Conservation (phyloP, 92 coral and sea anemone species). For the Muricea muricata region DNA sequence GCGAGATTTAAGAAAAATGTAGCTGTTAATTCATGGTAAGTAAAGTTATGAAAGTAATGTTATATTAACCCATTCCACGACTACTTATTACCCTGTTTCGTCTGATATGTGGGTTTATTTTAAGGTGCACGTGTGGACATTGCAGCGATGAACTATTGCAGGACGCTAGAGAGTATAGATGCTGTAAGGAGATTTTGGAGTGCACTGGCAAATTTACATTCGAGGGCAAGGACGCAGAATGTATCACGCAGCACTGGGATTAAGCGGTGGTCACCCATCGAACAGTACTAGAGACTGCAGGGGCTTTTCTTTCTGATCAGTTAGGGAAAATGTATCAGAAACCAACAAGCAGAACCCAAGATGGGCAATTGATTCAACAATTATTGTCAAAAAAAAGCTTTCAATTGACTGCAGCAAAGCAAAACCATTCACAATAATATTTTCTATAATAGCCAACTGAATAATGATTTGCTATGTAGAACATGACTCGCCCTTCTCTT, state of each 20-base stretch:
- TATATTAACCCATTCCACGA: background rate
- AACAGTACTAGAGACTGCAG: background rate
- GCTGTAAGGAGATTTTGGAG: conserved; percentile 31
- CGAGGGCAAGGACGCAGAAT: conserved; percentile 16
- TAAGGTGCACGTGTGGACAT: conserved; percentile 20
- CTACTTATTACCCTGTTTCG: background rate
- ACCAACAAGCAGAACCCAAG: background rate
- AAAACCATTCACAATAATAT: no score
- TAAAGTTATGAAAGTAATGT: background rate
- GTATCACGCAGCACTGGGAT: conserved; percentile 25
- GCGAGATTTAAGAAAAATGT: conserved; percentile 11
- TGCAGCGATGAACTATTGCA: conserved; percentile 1
- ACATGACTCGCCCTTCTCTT: no score
- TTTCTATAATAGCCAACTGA: no score
- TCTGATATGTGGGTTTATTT: background rate
- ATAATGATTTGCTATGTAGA: no score
- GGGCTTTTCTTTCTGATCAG: background rate
- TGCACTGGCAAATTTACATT: conserved; percentile 22
- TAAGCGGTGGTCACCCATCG: background rate
- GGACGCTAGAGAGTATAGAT: conserved; percentile 20
- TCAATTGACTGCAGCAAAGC: no score
- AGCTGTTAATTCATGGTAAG: conserved; percentile 30
- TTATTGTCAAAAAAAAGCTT: no score
- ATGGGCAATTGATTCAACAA: background rate
- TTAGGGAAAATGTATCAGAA: background rate